Evolutionary conservation across 37 sponge, comb jelly and placozoan species (phyloP).

Genomic region (Theonella swinhoei): DNA sequence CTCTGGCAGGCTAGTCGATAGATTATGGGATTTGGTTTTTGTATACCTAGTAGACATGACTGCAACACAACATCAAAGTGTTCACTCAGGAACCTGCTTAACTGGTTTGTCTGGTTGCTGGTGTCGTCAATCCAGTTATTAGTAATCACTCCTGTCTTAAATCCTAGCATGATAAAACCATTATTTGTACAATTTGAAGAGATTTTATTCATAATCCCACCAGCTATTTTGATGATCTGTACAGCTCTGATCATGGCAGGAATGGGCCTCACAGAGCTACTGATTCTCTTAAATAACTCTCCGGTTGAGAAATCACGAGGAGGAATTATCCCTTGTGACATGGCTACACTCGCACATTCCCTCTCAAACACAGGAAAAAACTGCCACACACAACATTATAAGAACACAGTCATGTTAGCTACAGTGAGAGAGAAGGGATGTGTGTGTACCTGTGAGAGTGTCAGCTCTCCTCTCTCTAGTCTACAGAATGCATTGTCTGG

Average conservation of each 20-base stretch:
- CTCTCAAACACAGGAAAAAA: conserved; percentile 55
- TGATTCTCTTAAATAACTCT: conserved; percentile 33
- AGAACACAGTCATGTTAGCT: background rate
- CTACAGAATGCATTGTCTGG: conserved; percentile 63
- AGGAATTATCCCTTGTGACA: background rate
- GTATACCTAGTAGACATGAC: conserved; percentile 50
- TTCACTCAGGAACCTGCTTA: background rate
- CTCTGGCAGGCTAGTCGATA: conserved; percentile 46
- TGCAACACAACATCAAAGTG: conserved; percentile 46
- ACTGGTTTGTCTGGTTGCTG: background rate
- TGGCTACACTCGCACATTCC: conserved; percentile 13
- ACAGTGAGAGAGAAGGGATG: too few species aligned
- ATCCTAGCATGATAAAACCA: conserved; percentile 21
- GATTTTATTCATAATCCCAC: conserved; percentile 4
- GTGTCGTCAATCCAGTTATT: conserved; percentile 74
- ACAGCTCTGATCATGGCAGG: conserved; percentile 38
- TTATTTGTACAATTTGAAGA: background rate
- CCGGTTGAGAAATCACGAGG: conserved; percentile 37
- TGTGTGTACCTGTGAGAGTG: conserved; percentile 37
- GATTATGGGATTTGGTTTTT: conserved; percentile 48
- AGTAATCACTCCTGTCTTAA: conserved; percentile 42
- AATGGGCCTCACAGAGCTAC: background rate
- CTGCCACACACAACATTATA: conserved; percentile 6
- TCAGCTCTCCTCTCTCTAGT: conserved; percentile 61
- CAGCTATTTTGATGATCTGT: conserved; percentile 11